These are phyloP conservation scores for Drosophila silvestris DNA, from an alignment of 2,888 invertebrate genomes.

Conservation along the genomic window DNA sequence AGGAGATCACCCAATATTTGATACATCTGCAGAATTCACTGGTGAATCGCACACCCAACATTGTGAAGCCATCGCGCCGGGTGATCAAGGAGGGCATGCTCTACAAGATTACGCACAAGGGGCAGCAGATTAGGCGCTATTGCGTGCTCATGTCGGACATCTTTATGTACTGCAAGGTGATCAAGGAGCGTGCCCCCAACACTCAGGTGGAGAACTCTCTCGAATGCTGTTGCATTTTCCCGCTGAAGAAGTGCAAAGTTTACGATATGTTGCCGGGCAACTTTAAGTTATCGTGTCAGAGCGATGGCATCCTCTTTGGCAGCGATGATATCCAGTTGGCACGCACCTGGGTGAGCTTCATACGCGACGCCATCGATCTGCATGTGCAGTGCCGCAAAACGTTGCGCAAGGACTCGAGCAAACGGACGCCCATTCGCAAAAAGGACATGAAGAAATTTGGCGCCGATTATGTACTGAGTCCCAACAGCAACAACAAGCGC, in stretches of 20 bases:
- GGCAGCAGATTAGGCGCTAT: conserved; percentile 87
- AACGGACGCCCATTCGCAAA: conserved; percentile 87
- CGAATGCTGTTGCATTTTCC: conserved; percentile 89
- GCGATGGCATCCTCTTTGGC: conserved; percentile 87
- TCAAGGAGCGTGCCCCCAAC: conserved; percentile 85
- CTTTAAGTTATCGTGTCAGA: conserved; percentile 88
- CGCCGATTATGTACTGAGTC: conserved; percentile 86
- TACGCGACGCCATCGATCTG: conserved; percentile 87
- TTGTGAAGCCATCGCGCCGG: conserved; percentile 88
- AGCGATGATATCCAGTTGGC: conserved; percentile 86
- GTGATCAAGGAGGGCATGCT: conserved; percentile 89
- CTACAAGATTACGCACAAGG: conserved; percentile 87
- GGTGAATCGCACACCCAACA: conserved; percentile 87
- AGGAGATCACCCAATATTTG: conserved; percentile 90
- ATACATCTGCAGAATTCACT: conserved; percentile 89
- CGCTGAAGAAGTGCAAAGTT: conserved; percentile 89
- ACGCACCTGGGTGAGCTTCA: conserved; percentile 87
- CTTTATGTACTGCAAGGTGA: conserved; percentile 90
- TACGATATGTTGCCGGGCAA: conserved; percentile 87
- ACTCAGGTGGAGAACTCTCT: conserved; percentile 87
- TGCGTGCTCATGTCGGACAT: conserved; percentile 91
- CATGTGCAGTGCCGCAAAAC: conserved; percentile 88
- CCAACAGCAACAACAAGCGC: conserved; percentile 86
- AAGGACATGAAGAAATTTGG: conserved; percentile 87
- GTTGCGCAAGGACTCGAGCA: conserved; percentile 88